Evolutionary conservation across 2,888 invertebrate genomes (phyloP), one percentile per base, ranked within the genome.

Genomic region (Tyria jacobaeae): DNA sequence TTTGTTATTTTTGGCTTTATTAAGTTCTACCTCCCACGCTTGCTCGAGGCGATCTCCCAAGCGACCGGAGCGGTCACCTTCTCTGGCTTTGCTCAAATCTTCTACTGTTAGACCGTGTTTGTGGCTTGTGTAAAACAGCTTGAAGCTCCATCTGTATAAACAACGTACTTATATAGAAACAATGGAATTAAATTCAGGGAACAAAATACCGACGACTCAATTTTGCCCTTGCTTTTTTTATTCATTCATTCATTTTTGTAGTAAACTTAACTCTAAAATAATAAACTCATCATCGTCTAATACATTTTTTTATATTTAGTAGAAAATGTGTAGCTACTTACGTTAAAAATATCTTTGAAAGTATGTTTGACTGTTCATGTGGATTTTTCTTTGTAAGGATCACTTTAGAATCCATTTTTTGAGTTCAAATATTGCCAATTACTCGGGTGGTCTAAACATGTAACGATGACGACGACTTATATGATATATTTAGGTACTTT

Each of bases 31-130:
- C 51, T 94, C 87, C 96, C 96, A 96, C 62, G 95, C 95, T 91
- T 91, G 92, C 85, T 96, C 96, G 44, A 97, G 88, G 21, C 91
- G 90, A 82, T 96, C 95, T 9, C 96, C 96, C 24, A 97, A 89
- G n/a, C 87, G 85, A 62, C 95, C 95, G 0, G 97, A 96, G 54
- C 92, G 88, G 85, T 97, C 96, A 25, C 89, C 87, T 2, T 92
- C 88, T 24, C 96, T 89, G 7, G 95, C 94, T 79, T 95, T 95
- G 88, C 95, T 96, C 31, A 97, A 85, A 80, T 97, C 96, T 72
- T 96, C 95, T 12, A 95, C 80, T 64, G 95, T 95, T 57, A 97
- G 88, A 62, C 96, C 95, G 66, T 95, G 89, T 71, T 94, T 94
- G 76, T 93, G 95, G 47, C 96, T 96, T 81, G 95, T 94, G 80